Conservation (phyloP, 2,888 invertebrate genomes). For the Prosopocoilus inquinatus region DNA sequence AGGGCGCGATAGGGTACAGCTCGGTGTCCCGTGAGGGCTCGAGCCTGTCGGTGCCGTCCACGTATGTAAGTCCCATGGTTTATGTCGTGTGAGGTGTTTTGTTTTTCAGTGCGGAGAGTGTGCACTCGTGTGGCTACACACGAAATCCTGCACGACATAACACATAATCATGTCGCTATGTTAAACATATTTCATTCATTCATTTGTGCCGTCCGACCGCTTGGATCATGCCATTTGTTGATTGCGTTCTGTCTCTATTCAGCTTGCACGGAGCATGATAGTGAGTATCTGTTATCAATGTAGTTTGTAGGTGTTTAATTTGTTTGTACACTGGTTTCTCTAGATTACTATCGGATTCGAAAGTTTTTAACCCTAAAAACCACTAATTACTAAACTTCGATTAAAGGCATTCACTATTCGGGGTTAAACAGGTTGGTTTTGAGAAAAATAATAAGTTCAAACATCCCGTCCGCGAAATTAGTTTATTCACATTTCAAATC, state of each 20-base stretch:
- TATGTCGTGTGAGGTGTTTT: constrained; percentile 34
- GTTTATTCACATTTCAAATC: too few species aligned
- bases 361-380: too few species aligned
- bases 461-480: too few species aligned
- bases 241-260: constrained; percentile 66
- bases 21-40: constrained; percentile 63
- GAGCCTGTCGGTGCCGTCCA: constrained; percentile 80
- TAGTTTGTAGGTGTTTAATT: constrained; percentile 14
- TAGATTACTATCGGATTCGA: constrained; percentile 3
- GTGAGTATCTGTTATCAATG: constrained; percentile 63
- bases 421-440: too few species aligned
- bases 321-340: constrained; percentile 15
- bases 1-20: constrained; percentile 52
- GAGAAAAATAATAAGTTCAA: too few species aligned
- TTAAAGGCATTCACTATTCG: too few species aligned
- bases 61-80: constrained; percentile 56
- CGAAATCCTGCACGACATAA: constrained; percentile 30
- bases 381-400: too few species aligned
- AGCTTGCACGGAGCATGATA: constrained; percentile 90
- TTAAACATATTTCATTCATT: constrained; percentile 41
- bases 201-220: constrained; percentile 50
- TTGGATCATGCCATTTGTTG: constrained; percentile 53
- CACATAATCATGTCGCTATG: constrained; percentile 36
- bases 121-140: constrained; percentile 30
- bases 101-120: constrained; percentile 34